Evolutionary conservation across 2,888 invertebrate species (phyloP).

Genomic region (Troides oblongomaculatus): DNA sequence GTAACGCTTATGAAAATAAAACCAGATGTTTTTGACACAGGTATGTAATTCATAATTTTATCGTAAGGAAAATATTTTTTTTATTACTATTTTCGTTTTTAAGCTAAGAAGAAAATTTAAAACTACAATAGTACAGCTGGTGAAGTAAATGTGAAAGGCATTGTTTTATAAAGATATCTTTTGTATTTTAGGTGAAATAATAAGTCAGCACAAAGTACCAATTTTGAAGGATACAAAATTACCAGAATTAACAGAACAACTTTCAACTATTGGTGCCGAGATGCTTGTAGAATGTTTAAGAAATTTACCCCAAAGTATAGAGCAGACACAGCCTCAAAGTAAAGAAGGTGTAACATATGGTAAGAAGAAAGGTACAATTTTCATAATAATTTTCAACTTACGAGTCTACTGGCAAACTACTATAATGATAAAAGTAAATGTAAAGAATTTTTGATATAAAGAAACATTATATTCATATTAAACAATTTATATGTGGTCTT

Average conservation of each 20-base stretch:
- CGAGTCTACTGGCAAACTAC: too few relatives aligned
- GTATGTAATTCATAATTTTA: constrained; percentile 55
- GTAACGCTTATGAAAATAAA: constrained; percentile 93
- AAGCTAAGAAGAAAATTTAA: neutral
- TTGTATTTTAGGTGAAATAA: constrained; percentile 73
- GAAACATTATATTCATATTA: too few relatives aligned
- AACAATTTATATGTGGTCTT: too few relatives aligned
- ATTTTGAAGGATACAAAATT: constrained; percentile 81
- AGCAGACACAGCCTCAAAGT: constrained; percentile 81
- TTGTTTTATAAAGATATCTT: too few relatives aligned
- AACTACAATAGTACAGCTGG: neutral
- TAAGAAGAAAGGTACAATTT: constrained; percentile 48
- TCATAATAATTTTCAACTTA: neutral
- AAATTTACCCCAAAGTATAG: constrained; percentile 80
- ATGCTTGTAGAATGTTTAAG: constrained; percentile 82
- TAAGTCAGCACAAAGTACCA: constrained; percentile 78
- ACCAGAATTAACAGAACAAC: constrained; percentile 81
- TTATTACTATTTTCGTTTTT: neutral
- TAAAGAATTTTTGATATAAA: too few relatives aligned
- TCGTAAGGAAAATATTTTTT: neutral
- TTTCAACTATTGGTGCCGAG: constrained; percentile 85
- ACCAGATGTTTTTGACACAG: constrained; percentile 90
- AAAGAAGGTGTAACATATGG: constrained; percentile 84
- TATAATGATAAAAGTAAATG: too few relatives aligned
- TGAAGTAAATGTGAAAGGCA: neutral